Base-by-base conservation (phyloP, 2,888 invertebrate species). In the Vannuccia rotundouncinata region DNA sequence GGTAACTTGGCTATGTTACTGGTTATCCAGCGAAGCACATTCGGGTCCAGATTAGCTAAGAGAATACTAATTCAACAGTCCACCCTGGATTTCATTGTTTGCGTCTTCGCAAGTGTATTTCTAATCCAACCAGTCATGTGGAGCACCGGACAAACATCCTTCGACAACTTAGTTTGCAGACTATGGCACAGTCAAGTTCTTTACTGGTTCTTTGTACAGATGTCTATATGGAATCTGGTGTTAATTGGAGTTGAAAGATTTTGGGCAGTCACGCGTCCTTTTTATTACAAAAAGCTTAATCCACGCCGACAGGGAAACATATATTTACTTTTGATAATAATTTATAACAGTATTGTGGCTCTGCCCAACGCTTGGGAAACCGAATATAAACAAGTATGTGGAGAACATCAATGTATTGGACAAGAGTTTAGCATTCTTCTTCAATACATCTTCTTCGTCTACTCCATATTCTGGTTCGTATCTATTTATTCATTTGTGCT, bases 311-410 rank as follows among this genome's bases (percentile, higher is more conserved):
- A n/a, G 5, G 31, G 17, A 10, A 17, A 17, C 2, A 77, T 28
- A n/a, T 17, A 10, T 29, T 13, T 79, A 2, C 1, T 29, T 78
- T 22, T 29, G 22, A 77, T 31, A 10, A 5, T 79, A 74, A 2
- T 79, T 28, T 25, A 28, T 27, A 79, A 30, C 77, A 5, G 25
- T 2, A 2, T 79, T 25, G n/a, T 79, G 25, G 77, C 79, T 13
- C 22, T 79, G 22, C 77, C 79, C 5, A 79, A 79, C 45, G n/a
- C 25, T 5, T 79, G n/a, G 77, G 79, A 79, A 79, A 77, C 79
- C 10, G 78, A 75, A 76, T 76, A 13, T 13, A 75, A 75, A 5
- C 22, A 2, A n/a, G 22, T 29, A 2, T 13, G 5, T 29, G 79
- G 66, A 29, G 25, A 30, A 31, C 29, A 5, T 25, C 22, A 28